Conservation (phyloP, 2,888 invertebrate genomes). For the Magallana nippona region DNA sequence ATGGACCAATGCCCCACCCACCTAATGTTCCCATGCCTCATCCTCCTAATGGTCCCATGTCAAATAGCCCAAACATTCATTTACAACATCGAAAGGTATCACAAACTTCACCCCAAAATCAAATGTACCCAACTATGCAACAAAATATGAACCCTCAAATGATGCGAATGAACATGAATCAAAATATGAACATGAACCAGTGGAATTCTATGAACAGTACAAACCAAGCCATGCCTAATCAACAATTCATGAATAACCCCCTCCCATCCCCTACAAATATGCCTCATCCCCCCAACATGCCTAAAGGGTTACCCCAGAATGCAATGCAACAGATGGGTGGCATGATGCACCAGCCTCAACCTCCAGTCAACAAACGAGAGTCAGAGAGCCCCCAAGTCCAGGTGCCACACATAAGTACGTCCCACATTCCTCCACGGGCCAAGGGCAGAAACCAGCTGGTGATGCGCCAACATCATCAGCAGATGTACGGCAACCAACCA, state of each 20-base stretch:
- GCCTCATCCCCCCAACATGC: constrained; percentile 49
- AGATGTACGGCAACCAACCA: constrained; percentile 58
- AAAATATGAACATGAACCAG: constrained; percentile 56
- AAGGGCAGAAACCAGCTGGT: constrained; percentile 69
- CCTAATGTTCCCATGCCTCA: constrained; percentile 45
- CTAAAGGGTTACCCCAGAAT: constrained; percentile 40
- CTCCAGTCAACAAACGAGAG: constrained; percentile 59
- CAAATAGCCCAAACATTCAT: constrained; percentile 38
- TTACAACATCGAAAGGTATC: constrained; percentile 40
- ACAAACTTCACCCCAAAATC: constrained; percentile 52
- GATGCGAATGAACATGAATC: constrained; percentile 46
- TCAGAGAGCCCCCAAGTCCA: constrained; percentile 77
- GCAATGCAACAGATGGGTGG: constrained; percentile 42
- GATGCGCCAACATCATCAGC: constrained; percentile 62
- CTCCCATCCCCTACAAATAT: constrained; percentile 36
- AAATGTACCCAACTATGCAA: constrained; percentile 46
- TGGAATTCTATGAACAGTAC: constrained; percentile 58
- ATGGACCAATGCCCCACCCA: constrained; percentile 43
- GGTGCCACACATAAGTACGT: constrained; percentile 78
- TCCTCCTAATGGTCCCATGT: constrained; percentile 42
- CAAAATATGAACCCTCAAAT: constrained; percentile 43
- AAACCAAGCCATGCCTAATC: constrained; percentile 34
- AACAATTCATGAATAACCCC: constrained; percentile 29
- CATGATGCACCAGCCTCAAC: constrained; percentile 58
- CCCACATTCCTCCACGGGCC: constrained; percentile 76